Evolutionary conservation across 1,140 invertebrate species (phyloP), one percentile per base, ranked within the genome.

Genomic region (Neodiprion fabricii): DNA sequence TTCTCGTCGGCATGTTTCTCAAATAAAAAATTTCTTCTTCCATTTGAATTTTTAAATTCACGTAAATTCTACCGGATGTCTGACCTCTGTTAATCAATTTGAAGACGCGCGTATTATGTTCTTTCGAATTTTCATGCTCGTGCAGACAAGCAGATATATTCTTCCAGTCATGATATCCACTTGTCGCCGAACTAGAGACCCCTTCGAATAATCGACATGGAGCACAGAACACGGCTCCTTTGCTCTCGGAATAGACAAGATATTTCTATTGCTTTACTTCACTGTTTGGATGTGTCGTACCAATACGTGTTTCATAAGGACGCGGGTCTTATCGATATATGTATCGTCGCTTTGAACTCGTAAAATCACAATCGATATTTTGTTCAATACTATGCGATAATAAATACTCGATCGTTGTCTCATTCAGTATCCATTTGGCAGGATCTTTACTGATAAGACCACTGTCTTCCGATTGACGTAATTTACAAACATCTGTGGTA

Each of bases 91-190:
- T 61, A 1, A 61, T n/a, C 53, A 61, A 3, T 61, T 61, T 11
- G 1, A 61, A 61, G 1, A 61, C 53, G 53, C 53, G 4, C 7
- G 53, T n/a, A 7, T 61, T 1, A 61, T 61, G 53, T 12, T 61
- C 53, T 61, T 61, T 61, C 53, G 53, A 61, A 61, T 61, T 61
- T 7, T 61, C 53, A 61, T 1, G 53, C n/a, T 61, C 7, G 53
- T n/a, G 53, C n/a, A 61, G 53, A 61, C 53, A 7, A 61, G n/a
- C 7, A 61, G 53, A 61, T 61, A 61, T 61, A 61, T 61, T 61
- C 7, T 61, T 61, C 53, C 53, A 61, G 53, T 61, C 53, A 61
- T 61, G 53, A 61, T 61, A 61, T 61, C 53, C 53, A 61, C 53
- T 61, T n/a, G 7, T 7, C n/a, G 53, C 53, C 53, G 7, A n/a